Base-by-base conservation (phyloP, 2,888 invertebrate species). In the Tolmerus cingulatus region DNA sequence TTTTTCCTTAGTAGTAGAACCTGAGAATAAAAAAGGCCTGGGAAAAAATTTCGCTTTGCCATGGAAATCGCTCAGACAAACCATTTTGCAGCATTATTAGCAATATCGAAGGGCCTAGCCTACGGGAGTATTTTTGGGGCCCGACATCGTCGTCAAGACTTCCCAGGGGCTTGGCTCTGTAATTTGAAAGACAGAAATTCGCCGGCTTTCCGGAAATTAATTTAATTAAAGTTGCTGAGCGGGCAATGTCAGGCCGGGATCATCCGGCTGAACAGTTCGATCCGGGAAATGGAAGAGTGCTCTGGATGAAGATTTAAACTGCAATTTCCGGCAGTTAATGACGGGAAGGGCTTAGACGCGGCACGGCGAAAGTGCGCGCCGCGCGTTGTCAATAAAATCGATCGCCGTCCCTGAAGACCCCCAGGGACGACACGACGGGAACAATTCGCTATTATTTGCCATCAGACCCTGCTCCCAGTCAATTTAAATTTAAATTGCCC, bases 281-380 rank as follows among this genome's bases (percentile, higher is more conserved):
- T 57, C 46, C 23, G 30, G 66, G 66, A 30, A 82, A 57, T 66
- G 57, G 82, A 82, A 57, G 40, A 82, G 82, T n/a, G 5, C 37
- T 57, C 51, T 51, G 37, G 16, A 57, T 37, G 57, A n/a, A 34
- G n/a, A 37, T 51, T 82, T 57, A 66, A 82, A 66, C 23, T 82
- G 57, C 82, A 82, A 82, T 82, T 82, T 82, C 82, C 82, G 82
- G 27, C 57, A 16, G 57, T 57, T 82, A 82, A 82, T 82, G 66
- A 82, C 82, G 34, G 82, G 82, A 82, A 82, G 57, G 82, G 82
- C 34, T 76, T 76, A 23, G 66, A 66, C 66, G 27, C 66, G 66
- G 3, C 19, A 23, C 12, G 27, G 66, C 27, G 27, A 66, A 66
- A 66, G 66, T 66, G 23, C 12, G 8, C 27, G 23, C 12, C 27